phyloP scores from a whole-genome alignment of 2,113 vertebrate species.

The Cyanoderma ruficeps region DNA sequence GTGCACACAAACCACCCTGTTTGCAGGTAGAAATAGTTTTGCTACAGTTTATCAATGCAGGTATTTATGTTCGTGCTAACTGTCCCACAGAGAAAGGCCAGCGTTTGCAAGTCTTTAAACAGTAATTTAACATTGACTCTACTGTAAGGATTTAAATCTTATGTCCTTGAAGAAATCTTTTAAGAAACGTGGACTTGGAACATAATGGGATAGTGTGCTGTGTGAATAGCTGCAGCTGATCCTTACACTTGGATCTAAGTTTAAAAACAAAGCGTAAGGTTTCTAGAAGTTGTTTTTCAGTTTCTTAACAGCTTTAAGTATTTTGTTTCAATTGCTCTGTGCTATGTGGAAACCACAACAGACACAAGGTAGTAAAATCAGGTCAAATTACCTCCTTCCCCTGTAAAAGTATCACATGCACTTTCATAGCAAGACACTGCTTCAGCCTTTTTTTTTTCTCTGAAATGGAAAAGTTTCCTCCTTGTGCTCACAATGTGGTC shows the following conservation, averaged over 20 bases:
- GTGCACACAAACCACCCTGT: background rate
- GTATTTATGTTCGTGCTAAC: background rate
- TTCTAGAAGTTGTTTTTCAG: conserved; percentile 14
- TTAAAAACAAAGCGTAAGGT: background rate
- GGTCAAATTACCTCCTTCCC: background rate
- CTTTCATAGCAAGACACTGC: background rate
- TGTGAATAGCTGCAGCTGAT: background rate
- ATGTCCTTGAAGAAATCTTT: background rate
- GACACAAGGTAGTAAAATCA: background rate
- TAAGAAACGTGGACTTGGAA: background rate
- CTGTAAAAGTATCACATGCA: background rate
- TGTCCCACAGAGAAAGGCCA: background rate
- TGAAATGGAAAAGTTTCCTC: background rate
- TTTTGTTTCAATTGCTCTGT: background rate
- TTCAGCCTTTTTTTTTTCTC: background rate
- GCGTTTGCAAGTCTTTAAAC: background rate
- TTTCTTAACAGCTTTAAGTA: background rate
- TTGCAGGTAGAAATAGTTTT: background rate
- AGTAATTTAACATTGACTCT: background rate
- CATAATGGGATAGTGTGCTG: background rate
- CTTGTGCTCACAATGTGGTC: background rate
- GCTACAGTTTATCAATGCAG: background rate
- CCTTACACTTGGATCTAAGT: background rate
- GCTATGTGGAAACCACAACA: background rate
- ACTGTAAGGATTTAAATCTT: background rate